Conservation (phyloP, 2,797 vertebrate species). For the Phoeniculus purpureus region DNA sequence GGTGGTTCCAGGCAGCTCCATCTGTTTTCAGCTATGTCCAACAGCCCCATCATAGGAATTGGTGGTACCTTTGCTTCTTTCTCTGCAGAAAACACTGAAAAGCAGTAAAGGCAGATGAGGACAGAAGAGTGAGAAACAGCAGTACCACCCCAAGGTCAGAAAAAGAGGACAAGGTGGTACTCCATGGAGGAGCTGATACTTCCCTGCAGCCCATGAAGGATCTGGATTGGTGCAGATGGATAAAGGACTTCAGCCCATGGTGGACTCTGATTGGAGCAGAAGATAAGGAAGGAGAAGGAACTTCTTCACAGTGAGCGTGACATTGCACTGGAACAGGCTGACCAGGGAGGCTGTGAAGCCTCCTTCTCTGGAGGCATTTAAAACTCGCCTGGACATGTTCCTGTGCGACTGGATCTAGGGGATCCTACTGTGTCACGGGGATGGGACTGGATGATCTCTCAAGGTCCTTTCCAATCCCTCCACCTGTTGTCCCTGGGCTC, state of each 20-base stretch:
- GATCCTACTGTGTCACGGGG: too few species aligned
- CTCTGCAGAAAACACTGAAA: not conserved
- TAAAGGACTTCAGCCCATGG: not conserved
- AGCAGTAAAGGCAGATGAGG: not conserved
- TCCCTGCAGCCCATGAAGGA: accelerated
- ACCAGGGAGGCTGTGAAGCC: too few species aligned
- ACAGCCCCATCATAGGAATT: not conserved
- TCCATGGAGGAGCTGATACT: not conserved
- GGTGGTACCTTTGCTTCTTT: not conserved
- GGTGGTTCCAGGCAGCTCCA: not conserved
- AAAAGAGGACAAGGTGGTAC: not conserved
- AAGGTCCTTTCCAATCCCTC: too few species aligned
- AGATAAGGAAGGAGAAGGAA: not conserved
- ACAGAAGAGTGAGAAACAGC: not conserved
- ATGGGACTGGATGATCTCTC: too few species aligned
- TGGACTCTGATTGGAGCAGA: not conserved
- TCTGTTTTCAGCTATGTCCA: not conserved
- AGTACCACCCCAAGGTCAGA: not conserved
- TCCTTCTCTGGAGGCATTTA: too few species aligned
- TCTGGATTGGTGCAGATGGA: accelerated
- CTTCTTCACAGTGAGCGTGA: too few species aligned
- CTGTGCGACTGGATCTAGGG: too few species aligned
- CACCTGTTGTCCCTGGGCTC: accelerated
- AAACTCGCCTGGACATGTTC: too few species aligned
- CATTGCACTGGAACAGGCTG: too few species aligned